Conservation (phyloP, 2,888 invertebrate species). For the Orgyia antiqua region DNA sequence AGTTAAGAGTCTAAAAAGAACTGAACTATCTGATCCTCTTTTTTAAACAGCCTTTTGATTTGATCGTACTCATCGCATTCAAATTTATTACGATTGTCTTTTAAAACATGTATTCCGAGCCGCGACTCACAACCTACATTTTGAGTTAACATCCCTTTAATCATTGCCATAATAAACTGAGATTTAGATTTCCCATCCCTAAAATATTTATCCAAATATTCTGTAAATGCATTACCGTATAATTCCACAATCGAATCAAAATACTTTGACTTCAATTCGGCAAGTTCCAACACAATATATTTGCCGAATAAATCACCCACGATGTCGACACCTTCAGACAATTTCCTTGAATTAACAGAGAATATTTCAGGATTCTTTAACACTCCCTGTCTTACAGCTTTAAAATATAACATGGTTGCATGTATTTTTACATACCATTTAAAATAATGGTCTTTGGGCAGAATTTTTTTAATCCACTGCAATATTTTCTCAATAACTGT, state of each 20-base stretch:
- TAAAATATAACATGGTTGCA: constrained; percentile 46
- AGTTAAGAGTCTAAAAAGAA: too few relatives aligned
- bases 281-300: constrained; percentile 35
- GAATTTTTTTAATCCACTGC: constrained; percentile 28
- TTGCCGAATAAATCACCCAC: constrained; percentile 42
- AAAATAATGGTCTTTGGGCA: constrained; percentile 40
- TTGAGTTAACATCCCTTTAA: constrained; percentile 13
- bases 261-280: constrained; percentile 31
- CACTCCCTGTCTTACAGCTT: constrained; percentile 34
- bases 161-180: constrained; percentile 6
- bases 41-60: constrained; percentile 3
- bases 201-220: constrained; percentile 21
- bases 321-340: constrained; percentile 29
- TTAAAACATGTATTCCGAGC: constrained; percentile 12
- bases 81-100: background rate
- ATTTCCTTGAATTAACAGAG: constrained; percentile 9
- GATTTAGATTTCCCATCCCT: constrained; percentile 2
- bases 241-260: constrained; percentile 40
- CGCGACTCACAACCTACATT: constrained; percentile 11
- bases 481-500: constrained; percentile 36
- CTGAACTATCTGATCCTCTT: background rate
- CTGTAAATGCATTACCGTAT: constrained; percentile 25
- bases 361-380: constrained; percentile 34
- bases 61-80: too few relatives aligned
- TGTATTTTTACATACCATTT: constrained; percentile 33